Base-by-base conservation (phyloP, 35 echinoderm and acorn worm species). In the Patiria miniata region DNA sequence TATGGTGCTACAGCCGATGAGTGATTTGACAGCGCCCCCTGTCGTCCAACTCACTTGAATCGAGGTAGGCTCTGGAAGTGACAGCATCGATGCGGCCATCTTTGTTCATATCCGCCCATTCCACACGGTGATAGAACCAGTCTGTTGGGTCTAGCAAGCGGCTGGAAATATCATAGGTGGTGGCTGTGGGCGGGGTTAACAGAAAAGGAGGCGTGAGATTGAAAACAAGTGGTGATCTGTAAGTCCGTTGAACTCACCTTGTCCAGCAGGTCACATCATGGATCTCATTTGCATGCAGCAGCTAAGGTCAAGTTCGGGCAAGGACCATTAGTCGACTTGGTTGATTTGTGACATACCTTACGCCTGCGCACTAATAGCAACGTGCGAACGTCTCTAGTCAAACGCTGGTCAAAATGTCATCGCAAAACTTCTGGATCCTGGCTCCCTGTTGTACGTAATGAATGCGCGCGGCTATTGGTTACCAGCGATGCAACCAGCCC, bases 91-190 rank as follows among this genome's bases (percentile, higher is more conserved):
- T 89, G 21, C 80, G 76, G 17, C 94, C 90, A 40, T 96, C 94
- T 1, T 85, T 79, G 59, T 96, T 91, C 34, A 88, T 85, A 40
- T 96, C 94, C 14, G 54, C 42, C 85, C 91, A 96, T 2, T 57
- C 44, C 1, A 96, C 83, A 40, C 86, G 86, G 57, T 93, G 90
- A 54, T 96, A 96, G 53, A 85, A 93, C 94, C 94, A 96, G 22
- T 86, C 30, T 8, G 77, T 81, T 9, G 40, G 40, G 30, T 84
- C 34, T 2, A 33, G 17, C 17, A 82, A 51, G 42, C 34, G 40
- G 7, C 68, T 93, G 2, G 86, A 89, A 53, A 89, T 85, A 79
- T 89, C 86, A 78, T 89, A 89, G 1, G 81, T 79, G 8, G 91
- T 78, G 9, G 86, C 89, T 68, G 40, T 50, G 59, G 33, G 18